These are phyloP conservation scores for Sanderia malayensis DNA, from an alignment of 30 jellyfish, hydroid and myxozoan species.

Conservation along the genomic window DNA sequence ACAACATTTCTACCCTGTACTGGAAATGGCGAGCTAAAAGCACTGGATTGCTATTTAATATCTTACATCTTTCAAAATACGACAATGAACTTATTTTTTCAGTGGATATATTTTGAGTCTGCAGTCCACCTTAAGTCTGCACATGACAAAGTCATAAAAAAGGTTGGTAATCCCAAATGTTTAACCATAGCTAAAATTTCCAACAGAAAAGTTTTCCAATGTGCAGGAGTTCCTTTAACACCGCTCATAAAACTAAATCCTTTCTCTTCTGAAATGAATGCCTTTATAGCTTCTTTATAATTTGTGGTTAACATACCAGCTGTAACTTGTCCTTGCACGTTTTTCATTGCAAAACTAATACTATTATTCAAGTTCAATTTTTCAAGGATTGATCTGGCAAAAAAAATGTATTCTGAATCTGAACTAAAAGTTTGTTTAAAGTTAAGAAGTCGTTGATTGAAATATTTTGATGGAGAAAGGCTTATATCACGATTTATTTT, in stretches of 20 bases:
- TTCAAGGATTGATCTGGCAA: neutral
- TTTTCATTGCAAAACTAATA: neutral
- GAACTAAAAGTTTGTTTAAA: neutral
- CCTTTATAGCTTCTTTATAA: conserved; percentile 3
- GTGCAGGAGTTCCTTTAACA: conserved; percentile 61
- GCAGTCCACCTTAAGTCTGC: conserved; percentile 41
- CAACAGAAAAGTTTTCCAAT: conserved; percentile 44
- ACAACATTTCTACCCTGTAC: conserved; percentile 24
- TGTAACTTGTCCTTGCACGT: neutral
- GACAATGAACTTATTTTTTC: neutral
- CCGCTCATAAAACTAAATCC: conserved; percentile 33
- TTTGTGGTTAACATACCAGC: conserved; percentile 1
- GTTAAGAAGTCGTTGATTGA: neutral
- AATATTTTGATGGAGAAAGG: neutral
- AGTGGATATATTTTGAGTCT: no score
- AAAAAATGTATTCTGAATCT: neutral
- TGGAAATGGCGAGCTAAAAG: conserved; percentile 50
- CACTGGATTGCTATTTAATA: conserved; percentile 37
- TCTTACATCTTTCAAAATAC: conserved; percentile 22
- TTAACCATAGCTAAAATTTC: conserved; percentile 58
- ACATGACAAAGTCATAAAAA: conserved; percentile 38
- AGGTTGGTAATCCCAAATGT: conserved; percentile 56
- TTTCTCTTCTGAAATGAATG: neutral
- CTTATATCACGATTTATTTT: neutral
- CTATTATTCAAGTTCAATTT: neutral